Percentiles rank a stretch among this genome's conserved stretches.
These are phyloP conservation scores for Heterotilapia buettikoferi DNA, from an alignment of 2,113 vertebrate genomes.

Conservation along the genomic window DNA sequence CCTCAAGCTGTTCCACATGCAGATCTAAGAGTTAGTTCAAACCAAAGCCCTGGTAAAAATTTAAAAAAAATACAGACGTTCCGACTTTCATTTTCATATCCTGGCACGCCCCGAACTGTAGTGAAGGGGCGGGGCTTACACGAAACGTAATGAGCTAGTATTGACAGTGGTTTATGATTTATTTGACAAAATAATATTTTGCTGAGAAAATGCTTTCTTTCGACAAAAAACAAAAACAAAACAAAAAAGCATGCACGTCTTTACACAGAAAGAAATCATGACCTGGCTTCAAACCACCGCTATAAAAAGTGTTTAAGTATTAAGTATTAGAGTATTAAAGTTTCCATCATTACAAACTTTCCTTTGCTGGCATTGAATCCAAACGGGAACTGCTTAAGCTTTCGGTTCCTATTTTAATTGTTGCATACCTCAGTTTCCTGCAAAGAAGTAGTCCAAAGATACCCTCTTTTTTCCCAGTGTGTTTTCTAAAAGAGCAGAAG, in stretches of 20 bases:
- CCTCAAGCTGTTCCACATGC: neutral
- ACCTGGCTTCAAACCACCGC: neutral
- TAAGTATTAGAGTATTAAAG: neutral
- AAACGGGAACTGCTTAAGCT: neutral
- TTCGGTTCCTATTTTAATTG: neutral
- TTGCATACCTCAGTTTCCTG: neutral
- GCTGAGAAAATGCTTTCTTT: neutral
- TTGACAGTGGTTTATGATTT: neutral
- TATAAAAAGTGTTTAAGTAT: neutral
- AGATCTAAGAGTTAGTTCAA: neutral
- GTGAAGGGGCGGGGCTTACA: neutral
- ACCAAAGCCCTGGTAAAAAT: neutral
- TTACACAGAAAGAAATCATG: neutral
- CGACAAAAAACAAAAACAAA: neutral
- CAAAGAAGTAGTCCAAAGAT: neutral
- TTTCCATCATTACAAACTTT: neutral
- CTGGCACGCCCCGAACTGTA: rapidly evolving
- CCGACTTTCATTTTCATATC: neutral
- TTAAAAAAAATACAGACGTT: rapidly evolving
- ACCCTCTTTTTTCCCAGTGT: neutral
- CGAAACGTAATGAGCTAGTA: neutral
- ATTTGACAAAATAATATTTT: neutral
- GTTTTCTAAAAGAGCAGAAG: neutral
- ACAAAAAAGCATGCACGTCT: neutral
- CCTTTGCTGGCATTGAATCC: neutral